These are phyloP conservation scores for Hylomyscus alleni DNA, from an alignment of 2,797 vertebrate genomes.

Conservation along the genomic window DNA sequence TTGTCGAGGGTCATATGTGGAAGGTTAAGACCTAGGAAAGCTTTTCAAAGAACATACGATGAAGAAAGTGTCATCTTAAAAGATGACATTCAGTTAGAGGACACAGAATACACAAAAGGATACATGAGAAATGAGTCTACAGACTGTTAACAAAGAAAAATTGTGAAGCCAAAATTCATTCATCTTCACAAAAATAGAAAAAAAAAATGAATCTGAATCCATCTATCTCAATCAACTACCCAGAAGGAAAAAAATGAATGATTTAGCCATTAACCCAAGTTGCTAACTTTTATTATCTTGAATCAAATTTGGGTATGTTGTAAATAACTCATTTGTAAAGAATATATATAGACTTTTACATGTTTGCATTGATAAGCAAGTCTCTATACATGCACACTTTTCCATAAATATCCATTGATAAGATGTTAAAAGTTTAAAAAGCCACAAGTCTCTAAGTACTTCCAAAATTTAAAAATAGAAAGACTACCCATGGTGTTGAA, in stretches of 20 bases:
- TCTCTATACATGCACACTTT: not conserved
- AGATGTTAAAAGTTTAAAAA: not conserved
- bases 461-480: conserved; percentile 14
- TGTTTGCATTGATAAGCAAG: not conserved
- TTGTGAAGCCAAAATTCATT: conserved; percentile 34
- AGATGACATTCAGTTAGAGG: conserved; percentile 32
- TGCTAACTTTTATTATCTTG: conserved; percentile 23
- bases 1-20: not conserved
- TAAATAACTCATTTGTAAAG: conserved; percentile 34
- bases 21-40: conserved; percentile 49
- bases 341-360: not conserved
- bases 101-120: conserved; percentile 41
- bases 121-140: conserved; percentile 40
- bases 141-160: conserved; percentile 46
- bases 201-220: not conserved
- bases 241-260: not conserved
- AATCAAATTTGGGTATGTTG: not conserved
- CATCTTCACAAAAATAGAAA: not conserved
- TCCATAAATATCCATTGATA: conserved; percentile 6
- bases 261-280: conserved; percentile 29
- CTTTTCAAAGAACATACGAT: conserved; percentile 63
- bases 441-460: not conserved
- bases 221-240: not conserved
- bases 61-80: conserved; percentile 52
- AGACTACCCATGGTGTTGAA: not conserved